phyloP scores from a whole-genome alignment of 1,140 invertebrate species.

The Drosophila nebulosa region DNA sequence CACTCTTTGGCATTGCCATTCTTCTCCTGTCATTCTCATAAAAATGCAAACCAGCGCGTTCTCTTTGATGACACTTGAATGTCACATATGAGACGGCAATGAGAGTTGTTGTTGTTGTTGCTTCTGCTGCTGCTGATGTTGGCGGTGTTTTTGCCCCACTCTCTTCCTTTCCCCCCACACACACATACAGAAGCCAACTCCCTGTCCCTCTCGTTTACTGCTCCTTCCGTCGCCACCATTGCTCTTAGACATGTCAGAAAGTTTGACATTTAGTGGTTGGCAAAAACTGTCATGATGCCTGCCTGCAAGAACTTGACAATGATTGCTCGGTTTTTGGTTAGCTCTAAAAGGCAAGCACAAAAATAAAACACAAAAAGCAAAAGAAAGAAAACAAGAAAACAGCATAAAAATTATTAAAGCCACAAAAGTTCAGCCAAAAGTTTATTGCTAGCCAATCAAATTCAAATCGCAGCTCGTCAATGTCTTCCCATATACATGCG shows the following conservation, averaged over 20 bases:
- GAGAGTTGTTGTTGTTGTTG: conserved; percentile 42
- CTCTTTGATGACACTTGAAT: conserved; percentile 74
- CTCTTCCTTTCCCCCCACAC: neutral
- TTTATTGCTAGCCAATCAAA: neutral
- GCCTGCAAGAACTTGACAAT: conserved; percentile 58
- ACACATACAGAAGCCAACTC: no score
- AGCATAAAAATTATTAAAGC: neutral
- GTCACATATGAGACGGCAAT: conserved; percentile 55
- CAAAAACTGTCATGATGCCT: conserved; percentile 70
- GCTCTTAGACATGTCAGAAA: conserved; percentile 52
- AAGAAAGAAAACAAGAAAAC: neutral
- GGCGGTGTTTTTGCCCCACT: no score
- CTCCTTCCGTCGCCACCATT: neutral
- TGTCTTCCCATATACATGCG: neutral
- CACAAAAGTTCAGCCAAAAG: neutral
- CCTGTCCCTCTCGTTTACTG: neutral
- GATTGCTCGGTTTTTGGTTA: conserved; percentile 62
- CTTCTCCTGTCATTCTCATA: conserved; percentile 66
- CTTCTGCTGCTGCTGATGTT: no score
- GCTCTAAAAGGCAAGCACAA: conserved; percentile 9
- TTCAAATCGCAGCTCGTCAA: neutral
- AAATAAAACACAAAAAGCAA: neutral
- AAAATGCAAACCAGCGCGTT: conserved; percentile 70
- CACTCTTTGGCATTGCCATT: conserved; percentile 38
- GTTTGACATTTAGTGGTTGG: conserved; percentile 78